Conservation (phyloP, 2,888 invertebrate species). For the Invenusta paracnida region DNA sequence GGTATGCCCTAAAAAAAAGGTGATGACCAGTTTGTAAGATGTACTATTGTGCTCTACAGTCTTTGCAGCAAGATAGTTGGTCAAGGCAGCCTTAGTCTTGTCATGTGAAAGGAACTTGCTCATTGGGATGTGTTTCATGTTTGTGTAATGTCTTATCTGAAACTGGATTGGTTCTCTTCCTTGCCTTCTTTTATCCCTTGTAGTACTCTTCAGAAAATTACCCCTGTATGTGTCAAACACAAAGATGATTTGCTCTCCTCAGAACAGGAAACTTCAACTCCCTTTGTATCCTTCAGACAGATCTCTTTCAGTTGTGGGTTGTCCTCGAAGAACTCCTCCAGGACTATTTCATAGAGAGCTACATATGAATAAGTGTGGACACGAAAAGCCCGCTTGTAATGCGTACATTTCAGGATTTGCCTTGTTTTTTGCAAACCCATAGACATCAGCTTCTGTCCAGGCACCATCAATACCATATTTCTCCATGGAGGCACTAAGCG, state of each 20-base stretch:
- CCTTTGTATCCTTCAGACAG: not conserved
- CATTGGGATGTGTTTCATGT: slow-evolving; percentile 17
- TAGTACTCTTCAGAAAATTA: slow-evolving; percentile 41
- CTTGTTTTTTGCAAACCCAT: slow-evolving; percentile 41
- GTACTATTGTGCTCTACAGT: not conserved
- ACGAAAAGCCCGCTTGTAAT: slow-evolving; percentile 41
- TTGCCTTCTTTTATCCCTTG: slow-evolving; percentile 29
- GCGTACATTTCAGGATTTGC: slow-evolving; percentile 44
- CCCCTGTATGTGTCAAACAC: slow-evolving; percentile 43
- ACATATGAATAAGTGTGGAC: slow-evolving; percentile 32
- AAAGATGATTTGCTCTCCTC: slow-evolving; percentile 42
- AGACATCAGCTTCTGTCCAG: slow-evolving; percentile 36
- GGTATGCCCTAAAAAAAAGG: not conserved
- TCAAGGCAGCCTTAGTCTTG: slow-evolving; percentile 13
- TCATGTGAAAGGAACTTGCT: not conserved
- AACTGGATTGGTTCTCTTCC: not conserved
- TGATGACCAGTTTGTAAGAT: not conserved
- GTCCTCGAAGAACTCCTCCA: slow-evolving; percentile 44
- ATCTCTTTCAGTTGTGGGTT: slow-evolving; percentile 39
- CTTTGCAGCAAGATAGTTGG: not conserved
- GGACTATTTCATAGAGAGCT: slow-evolving; percentile 41
- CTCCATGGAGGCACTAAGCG: slow-evolving; percentile 38
- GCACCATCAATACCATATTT: slow-evolving; percentile 40
- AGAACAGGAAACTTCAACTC: not conserved
- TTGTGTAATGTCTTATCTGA: not conserved